Conservation (phyloP, 2,888 invertebrate species). For the Microplitis manilae region DNA sequence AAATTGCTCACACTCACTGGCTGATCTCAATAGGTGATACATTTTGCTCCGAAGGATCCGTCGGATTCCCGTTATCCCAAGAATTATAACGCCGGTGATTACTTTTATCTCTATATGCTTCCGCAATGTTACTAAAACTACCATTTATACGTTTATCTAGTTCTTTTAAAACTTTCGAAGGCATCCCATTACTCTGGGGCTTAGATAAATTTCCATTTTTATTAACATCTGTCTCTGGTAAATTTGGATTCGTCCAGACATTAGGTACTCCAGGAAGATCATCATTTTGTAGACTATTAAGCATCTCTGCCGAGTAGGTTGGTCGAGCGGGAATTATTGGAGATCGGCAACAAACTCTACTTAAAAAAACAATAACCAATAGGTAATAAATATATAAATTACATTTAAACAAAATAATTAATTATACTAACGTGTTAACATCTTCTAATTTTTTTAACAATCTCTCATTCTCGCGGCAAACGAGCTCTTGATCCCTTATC, state of each 20-base stretch:
- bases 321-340: constrained; percentile 86
- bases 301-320: constrained; percentile 77
- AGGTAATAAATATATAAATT: background rate
- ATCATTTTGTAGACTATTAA: constrained; percentile 62
- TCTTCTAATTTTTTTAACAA: constrained; percentile 90
- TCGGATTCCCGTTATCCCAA: constrained; percentile 64
- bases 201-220: background rate
- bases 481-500: constrained; percentile 89
- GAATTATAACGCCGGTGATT: constrained; percentile 66
- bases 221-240: constrained; percentile 43
- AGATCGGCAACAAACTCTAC: constrained; percentile 86
- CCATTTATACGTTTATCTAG: constrained; percentile 78
- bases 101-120: constrained; percentile 65
- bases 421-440: constrained; percentile 83
- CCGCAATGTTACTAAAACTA: constrained; percentile 71
- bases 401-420: too few relatives aligned
- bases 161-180: constrained; percentile 79
- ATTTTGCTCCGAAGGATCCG: constrained; percentile 56
- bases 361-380: background rate
- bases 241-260: constrained; percentile 83
- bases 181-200: constrained; percentile 70
- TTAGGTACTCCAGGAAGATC: constrained; percentile 71
- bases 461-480: constrained; percentile 92
- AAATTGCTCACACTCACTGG: constrained; percentile 47
- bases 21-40: constrained; percentile 57